Evolutionary conservation across 2,888 invertebrate genomes (phyloP), one percentile per base, ranked within the genome.

Genomic region (Parascotia fuliginaria): DNA sequence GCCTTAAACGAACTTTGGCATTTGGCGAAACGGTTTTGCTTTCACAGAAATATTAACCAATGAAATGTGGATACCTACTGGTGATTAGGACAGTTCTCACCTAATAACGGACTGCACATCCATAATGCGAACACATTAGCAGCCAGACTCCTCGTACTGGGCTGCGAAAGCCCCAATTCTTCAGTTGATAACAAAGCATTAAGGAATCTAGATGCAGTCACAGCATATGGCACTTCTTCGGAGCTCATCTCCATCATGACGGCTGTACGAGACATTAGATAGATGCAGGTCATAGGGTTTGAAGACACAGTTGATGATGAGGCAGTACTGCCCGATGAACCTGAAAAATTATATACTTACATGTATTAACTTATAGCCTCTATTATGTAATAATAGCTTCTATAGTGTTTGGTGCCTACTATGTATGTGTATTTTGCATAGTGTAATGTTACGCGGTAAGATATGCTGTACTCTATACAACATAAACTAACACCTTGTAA

Each of bases 71-170:
- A n/a, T n/a, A n/a, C n/a, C n/a, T n/a, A n/a, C n/a, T n/a, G n/a
- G n/a, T n/a, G n/a, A n/a, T n/a, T n/a, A n/a, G n/a, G n/a, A n/a
- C 9, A 11, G 9, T 29, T 13, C 79, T 79, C 77, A 96, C 96
- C 96, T 77, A 99, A 87, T 47, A 98, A 93, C 1, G 97, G 96
- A 69, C 98, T 98, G 65, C 96, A 96, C 94, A 99, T 96, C 99
- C 99, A 99, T 59, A 99, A 87, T 0, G 98, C 96, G 79, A 99
- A 98, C 5, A 98, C 94, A 79, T 96, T 96, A 43, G 95, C 94
- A n/a, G 97, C 96, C 49, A 95, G 81, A 65, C 95, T 94, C 69
- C 95, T 94, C 32, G 96, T 95, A 53, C 96, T 95, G 1, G 94
- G 92, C 73, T 94, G 93, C 12, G 94, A 95, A 59, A 98, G 92